Evolutionary conservation across 2,797 vertebrate genomes (phyloP).

Genomic region (Peromyscus melanophrys): DNA sequence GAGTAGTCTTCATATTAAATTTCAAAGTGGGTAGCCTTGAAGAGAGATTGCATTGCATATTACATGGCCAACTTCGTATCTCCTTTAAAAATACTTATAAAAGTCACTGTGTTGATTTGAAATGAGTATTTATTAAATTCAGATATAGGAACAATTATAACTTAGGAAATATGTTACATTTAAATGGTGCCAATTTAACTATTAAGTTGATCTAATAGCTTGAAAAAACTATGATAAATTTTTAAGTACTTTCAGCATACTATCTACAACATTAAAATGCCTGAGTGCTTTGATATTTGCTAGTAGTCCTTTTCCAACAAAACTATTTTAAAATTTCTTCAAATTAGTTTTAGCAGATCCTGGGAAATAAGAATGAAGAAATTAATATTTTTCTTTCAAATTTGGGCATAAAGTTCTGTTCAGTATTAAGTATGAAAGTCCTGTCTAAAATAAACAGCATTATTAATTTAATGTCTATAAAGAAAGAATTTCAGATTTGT

Average conservation of each 20-base stretch:
- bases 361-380: constrained; percentile 16
- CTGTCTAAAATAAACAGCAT: constrained; percentile 38
- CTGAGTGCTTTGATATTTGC: constrained; percentile 44
- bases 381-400: constrained; percentile 30
- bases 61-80: neutral
- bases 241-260: constrained; percentile 33
- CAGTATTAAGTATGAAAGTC: constrained; percentile 16
- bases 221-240: constrained; percentile 10
- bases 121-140: constrained; percentile 43
- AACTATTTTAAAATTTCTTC: constrained; percentile 59
- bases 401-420: neutral
- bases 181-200: constrained; percentile 17
- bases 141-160: constrained; percentile 34
- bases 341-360: constrained; percentile 54
- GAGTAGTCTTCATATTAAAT: constrained; percentile 54
- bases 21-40: neutral
- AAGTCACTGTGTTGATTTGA: constrained; percentile 59
- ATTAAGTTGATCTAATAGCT: neutral
- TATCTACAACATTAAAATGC: neutral
- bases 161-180: constrained; percentile 25
- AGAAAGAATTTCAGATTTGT: constrained; percentile 70
- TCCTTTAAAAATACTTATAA: constrained; percentile 31
- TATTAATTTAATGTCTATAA: constrained; percentile 46
- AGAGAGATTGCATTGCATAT: neutral
- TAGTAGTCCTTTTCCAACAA: constrained; percentile 3